Percentiles rank a stretch among this genome's conserved stretches.
These are phyloP conservation scores for Xestia c-nigrum DNA, from an alignment of 2,888 invertebrate species.

Conservation along the genomic window DNA sequence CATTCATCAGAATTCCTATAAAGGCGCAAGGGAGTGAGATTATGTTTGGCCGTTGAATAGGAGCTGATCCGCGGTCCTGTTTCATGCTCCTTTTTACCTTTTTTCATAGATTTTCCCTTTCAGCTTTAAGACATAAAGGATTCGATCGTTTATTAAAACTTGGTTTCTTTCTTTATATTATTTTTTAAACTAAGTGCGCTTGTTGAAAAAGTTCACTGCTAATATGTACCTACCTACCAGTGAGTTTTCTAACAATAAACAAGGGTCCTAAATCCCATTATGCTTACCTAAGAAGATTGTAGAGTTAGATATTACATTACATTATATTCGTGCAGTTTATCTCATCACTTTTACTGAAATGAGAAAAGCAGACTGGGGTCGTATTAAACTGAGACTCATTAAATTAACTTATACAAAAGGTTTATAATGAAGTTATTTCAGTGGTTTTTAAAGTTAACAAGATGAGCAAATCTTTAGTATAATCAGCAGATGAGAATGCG, in stretches of 20 bases:
- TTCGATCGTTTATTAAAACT: constrained; percentile 38
- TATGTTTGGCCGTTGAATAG: constrained; percentile 71
- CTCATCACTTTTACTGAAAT: constrained; percentile 17
- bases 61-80: constrained; percentile 53
- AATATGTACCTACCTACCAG: neutral
- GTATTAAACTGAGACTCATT: constrained; percentile 32
- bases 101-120: constrained; percentile 63
- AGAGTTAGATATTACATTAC: constrained; percentile 14
- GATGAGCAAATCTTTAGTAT: constrained; percentile 32
- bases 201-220: neutral
- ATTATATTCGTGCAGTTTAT: constrained; percentile 29
- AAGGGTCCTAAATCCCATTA: constrained; percentile 26
- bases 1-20: constrained; percentile 71
- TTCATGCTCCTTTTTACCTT: constrained; percentile 66
- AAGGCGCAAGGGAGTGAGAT: constrained; percentile 68
- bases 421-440: constrained; percentile 37
- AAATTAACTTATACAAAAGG: constrained; percentile 38
- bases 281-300: constrained; percentile 14
- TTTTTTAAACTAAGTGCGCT: neutral
- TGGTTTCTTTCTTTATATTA: neutral
- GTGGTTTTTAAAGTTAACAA: constrained; percentile 38
- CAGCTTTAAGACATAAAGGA: constrained; percentile 50
- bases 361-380: constrained; percentile 15
- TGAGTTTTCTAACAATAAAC: constrained; percentile 13
- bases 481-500: constrained; percentile 26